Evolutionary conservation across 1,140 invertebrate species (phyloP), one percentile per base, ranked within the genome.

Genomic region (Holotrichia oblita): DNA sequence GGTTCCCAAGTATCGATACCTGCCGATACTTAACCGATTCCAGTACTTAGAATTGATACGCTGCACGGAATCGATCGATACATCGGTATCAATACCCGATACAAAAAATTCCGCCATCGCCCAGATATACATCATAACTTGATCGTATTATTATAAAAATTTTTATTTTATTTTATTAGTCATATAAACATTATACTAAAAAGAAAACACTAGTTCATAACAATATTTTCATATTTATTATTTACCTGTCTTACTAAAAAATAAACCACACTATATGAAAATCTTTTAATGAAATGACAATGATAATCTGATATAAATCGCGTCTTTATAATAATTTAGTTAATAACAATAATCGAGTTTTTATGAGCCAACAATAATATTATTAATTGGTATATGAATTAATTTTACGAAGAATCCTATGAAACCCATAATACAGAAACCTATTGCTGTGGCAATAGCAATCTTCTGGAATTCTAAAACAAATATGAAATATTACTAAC

Each of bases 371-470:
- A 99, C 98, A 91, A 99, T 99, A 87, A 99, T 99, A 89, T 99
- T 99, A 89, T 99, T 99, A 90, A 99, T 99, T 80, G 99, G 99
- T 88, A 99, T 99, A 89, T 99, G 48, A 17, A 55, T 99, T 98
- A 87, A 99, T 99, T 99, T 99, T 6, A 99, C 98, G 84, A 99
- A 99, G 90, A 99, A 99, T 73, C 75, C 75, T 69, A 99, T 99
- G 88, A 99, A 99, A 72, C 99, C 99, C 99, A 99, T 99, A 87
- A 99, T 99, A 85, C 96, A 98, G 90, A 99, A 99, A 73, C 98
- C 99, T 86, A 99, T 99, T 0, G 98, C 99, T 80, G 99, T 99
- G 55, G 99, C 99, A 84, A 99, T 95, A 17, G 98, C 98, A 87
- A 99, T 99, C 89, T 99, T 99, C 87, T 99, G 98, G 88, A 99